phyloP scores from a whole-genome alignment of 1,140 invertebrate species.

The Drosophila rufa region DNA sequence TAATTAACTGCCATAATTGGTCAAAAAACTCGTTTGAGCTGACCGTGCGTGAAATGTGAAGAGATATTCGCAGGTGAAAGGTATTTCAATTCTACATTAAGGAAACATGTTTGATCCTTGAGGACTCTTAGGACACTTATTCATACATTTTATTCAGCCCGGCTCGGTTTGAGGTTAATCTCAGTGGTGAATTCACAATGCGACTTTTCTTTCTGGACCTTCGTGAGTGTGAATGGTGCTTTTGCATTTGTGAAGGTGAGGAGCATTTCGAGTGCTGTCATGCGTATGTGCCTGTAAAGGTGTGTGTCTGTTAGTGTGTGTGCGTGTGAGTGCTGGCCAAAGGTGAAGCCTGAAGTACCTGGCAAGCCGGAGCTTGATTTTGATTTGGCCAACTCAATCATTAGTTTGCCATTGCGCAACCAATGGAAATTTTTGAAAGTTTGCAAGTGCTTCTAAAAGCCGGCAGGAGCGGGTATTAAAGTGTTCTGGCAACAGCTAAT shows the following conservation, averaged over 20 bases:
- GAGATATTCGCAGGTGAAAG: background rate
- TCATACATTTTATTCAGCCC: background rate
- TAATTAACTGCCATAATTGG: conserved; percentile 67
- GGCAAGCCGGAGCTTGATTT: conserved; percentile 27
- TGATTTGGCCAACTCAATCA: conserved; percentile 28
- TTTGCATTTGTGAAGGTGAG: conserved; percentile 28
- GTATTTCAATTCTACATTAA: background rate
- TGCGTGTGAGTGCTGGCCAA: conserved; percentile 50
- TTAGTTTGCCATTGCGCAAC: conserved; percentile 27
- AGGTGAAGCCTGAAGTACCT: conserved; percentile 59
- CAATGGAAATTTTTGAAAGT: conserved; percentile 27
- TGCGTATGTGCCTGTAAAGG: conserved; percentile 24
- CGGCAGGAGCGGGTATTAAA: conserved; percentile 10
- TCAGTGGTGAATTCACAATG: background rate
- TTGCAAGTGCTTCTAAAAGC: conserved; percentile 6
- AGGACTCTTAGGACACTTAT: background rate
- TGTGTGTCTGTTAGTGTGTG: conserved; percentile 6
- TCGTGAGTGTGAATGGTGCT: conserved; percentile 36
- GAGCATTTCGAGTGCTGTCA: conserved; percentile 30
- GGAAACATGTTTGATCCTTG: background rate
- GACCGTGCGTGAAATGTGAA: conserved; percentile 34
- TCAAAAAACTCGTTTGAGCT: conserved; percentile 15
- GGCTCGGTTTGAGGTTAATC: conserved; percentile 4
- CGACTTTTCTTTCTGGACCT: conserved; percentile 2
- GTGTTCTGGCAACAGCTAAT: conserved; percentile 54